These are phyloP conservation scores for Agrilus cyanescens DNA, from an alignment of 2,888 invertebrate genomes.

Conservation along the genomic window DNA sequence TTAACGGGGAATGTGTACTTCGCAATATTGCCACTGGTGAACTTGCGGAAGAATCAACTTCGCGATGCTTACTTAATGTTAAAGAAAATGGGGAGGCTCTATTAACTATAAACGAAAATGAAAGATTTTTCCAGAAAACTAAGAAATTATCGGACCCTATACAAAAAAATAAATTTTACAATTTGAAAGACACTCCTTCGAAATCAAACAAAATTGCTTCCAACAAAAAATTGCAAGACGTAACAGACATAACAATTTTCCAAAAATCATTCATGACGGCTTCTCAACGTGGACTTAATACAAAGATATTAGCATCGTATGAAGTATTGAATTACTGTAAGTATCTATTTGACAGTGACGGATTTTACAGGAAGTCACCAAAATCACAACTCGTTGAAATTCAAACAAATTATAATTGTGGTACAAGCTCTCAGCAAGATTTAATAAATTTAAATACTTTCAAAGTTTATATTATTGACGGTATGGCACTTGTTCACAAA, in stretches of 20 bases:
- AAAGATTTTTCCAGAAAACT: conserved; percentile 10
- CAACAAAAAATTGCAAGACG: conserved; percentile 10
- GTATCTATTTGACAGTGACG: conserved; percentile 11
- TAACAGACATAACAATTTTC: conserved; percentile 9
- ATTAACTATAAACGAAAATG: conserved; percentile 13
- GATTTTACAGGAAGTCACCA: conserved; percentile 11
- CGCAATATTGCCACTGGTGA: conserved; percentile 12
- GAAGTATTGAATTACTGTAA: conserved; percentile 13
- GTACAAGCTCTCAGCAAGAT: conserved; percentile 10
- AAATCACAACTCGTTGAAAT: conserved; percentile 12
- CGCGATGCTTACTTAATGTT: conserved; percentile 12
- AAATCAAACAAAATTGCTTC: conserved; percentile 6
- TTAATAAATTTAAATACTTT: conserved; percentile 4
- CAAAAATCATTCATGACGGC: conserved; percentile 12
- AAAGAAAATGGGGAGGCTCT: conserved; percentile 10
- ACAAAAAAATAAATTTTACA: conserved; percentile 9
- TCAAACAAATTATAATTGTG: conserved; percentile 10
- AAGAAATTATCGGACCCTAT: conserved; percentile 2
- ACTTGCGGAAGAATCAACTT: conserved; percentile 11
- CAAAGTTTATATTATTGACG: conserved; percentile 13
- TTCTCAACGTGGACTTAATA: conserved; percentile 10
- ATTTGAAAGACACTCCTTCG: conserved; percentile 4
- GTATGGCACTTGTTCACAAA: conserved; percentile 9
- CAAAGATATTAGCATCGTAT: conserved; percentile 5
- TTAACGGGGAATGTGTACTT: conserved; percentile 10